phyloP scores from a whole-genome alignment of 2,113 vertebrate genomes.

The Oostethus manadensis region DNA sequence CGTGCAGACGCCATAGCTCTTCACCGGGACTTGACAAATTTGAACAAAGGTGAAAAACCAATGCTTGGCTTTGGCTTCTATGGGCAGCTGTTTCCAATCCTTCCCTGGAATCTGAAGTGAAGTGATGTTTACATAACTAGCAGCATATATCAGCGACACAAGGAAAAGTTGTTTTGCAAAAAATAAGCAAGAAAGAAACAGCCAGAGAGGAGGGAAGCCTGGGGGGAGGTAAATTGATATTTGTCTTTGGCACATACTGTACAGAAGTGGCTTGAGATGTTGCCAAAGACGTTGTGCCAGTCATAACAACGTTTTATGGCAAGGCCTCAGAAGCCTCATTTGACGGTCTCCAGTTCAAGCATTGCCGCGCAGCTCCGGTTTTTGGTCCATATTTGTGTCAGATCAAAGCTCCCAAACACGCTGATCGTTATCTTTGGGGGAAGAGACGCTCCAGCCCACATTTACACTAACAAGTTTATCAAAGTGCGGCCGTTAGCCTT shows the following conservation, averaged over 20 bases:
- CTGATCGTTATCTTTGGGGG: constrained; percentile 67
- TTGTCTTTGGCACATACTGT: constrained; percentile 35
- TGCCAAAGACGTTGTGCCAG: constrained; percentile 57
- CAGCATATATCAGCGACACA: constrained; percentile 55
- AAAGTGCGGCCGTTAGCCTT: constrained; percentile 60
- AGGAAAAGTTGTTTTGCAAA: constrained; percentile 53
- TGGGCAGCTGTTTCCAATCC: constrained; percentile 63
- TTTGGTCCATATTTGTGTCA: constrained; percentile 64
- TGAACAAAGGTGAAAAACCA: constrained; percentile 50
- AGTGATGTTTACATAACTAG: constrained; percentile 57
- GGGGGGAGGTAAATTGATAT: constrained; percentile 23
- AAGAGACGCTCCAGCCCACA: constrained; percentile 35
- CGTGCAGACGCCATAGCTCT: constrained; percentile 23
- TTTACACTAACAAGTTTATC: constrained; percentile 61
- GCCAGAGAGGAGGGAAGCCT: not conserved
- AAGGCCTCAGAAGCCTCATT: constrained; percentile 54
- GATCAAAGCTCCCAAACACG: constrained; percentile 58
- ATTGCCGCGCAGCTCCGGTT: constrained; percentile 44
- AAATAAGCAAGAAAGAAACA: constrained; percentile 32
- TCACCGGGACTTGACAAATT: constrained; percentile 47
- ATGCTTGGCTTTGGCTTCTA: constrained; percentile 30
- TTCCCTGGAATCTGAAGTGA: constrained; percentile 43
- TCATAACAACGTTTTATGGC: constrained; percentile 69
- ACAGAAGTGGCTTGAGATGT: constrained; percentile 54
- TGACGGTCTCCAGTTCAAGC: constrained; percentile 53